Evolutionary conservation across 2,797 vertebrate species (phyloP).

Genomic region (Semotilus atromaculatus): DNA sequence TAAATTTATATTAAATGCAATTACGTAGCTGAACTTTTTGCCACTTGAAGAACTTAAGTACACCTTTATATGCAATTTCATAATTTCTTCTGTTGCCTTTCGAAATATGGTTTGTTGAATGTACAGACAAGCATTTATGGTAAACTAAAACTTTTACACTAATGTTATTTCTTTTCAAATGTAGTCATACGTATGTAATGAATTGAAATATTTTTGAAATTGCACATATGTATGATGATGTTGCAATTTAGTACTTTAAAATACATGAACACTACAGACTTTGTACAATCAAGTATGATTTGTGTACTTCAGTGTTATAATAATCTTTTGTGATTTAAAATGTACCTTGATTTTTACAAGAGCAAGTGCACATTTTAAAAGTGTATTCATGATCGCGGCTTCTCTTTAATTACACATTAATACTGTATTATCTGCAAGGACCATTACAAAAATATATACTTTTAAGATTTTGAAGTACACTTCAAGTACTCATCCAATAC

Average conservation of each 20-base stretch:
- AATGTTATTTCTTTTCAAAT: background rate
- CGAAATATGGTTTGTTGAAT: background rate
- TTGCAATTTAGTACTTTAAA: no score
- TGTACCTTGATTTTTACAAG: background rate
- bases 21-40: background rate
- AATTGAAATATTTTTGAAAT: no score
- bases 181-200: background rate
- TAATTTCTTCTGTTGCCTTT: background rate
- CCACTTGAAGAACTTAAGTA: background rate
- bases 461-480: constrained; percentile 10
- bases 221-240: no score
- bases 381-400: background rate
- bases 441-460: background rate
- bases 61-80: background rate
- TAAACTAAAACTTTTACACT: background rate
- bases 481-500: background rate
- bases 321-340: background rate
- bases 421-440: background rate
- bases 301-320: background rate
- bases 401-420: background rate
- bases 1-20: background rate
- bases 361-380: background rate
- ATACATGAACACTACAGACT: no score
- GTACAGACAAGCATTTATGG: background rate
- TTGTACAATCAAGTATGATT: no score